Base-by-base conservation (phyloP, 2,797 vertebrate species). In the Hyperoplus immaculatus region DNA sequence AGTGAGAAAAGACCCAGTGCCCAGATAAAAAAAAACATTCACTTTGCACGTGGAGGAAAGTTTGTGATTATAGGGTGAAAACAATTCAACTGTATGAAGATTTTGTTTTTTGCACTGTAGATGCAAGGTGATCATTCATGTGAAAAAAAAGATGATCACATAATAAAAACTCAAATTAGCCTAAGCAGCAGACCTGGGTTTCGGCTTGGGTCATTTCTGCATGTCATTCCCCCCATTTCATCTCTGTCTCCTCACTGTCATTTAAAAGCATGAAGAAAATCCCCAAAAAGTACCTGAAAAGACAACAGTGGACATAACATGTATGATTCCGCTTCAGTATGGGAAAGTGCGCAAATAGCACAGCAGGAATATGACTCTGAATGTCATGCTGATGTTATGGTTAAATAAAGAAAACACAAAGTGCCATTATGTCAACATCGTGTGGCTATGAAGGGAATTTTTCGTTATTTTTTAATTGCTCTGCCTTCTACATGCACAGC, bases 61-160 rank as follows among this genome's bases (percentile, higher is more conserved):
- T 67, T 67, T 42, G 56, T 46, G 38, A 58, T 61, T 57, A n/a
- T 51, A 6, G 8, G 43, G 21, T 21, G 21, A 21, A 49, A 41
- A 36, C 16, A 11, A 1, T n/a, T 54, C 8, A 43, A 59, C 16
- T 8, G 7, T 5, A 39, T 2, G 21, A 57, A 18, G 41, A 77
- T 54, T 3, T 60, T 47, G 6, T 29, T 57, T 12, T 69, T 5
- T 49, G 16, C 4, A 39, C 10, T 47, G 6, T 6, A 14, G n/a
- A 13, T 50, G 39, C 45, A 53, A 42, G 47, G 58, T 68, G 18
- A 60, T 64, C 43, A 64, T 12, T 46, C 11, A 55, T 13, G 50
- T 12, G 14, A 13, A 12, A 54, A 13, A 80, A 43, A 8, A 2
- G 9, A 14, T 21, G 1, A 54, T 29, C 29, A 29, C 29, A 3